Percentiles rank a stretch among this genome's conserved stretches.
Conservation (phyloP, 2,888 invertebrate genomes). For the Yponomeuta cagnagella region DNA sequence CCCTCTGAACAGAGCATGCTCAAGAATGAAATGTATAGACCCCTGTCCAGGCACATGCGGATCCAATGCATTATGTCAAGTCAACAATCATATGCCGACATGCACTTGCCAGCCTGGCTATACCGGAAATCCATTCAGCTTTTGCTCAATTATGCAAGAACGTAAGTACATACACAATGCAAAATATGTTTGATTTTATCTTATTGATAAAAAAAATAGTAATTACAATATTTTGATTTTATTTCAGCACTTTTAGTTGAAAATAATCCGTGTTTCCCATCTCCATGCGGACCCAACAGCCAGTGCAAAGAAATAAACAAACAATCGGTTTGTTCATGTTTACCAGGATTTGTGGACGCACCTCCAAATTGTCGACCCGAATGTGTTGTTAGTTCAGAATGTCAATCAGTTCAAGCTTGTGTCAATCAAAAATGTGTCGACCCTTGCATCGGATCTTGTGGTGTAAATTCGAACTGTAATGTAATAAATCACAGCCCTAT, state of each 20-base stretch:
- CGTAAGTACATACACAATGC: conserved; percentile 41
- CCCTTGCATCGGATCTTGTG: conserved; percentile 79
- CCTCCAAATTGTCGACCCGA: conserved; percentile 85
- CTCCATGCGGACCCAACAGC: conserved; percentile 86
- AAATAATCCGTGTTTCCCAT: conserved; percentile 58
- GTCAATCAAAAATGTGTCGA: conserved; percentile 82
- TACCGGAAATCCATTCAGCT: conserved; percentile 81
- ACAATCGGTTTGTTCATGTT: conserved; percentile 83
- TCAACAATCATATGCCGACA: conserved; percentile 83
- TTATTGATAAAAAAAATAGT: background rate
- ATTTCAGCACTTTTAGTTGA: conserved; percentile 49
- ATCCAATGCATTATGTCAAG: conserved; percentile 81
- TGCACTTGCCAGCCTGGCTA: conserved; percentile 81
- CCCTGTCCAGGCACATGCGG: conserved; percentile 90
- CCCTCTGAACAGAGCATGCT: conserved; percentile 81
- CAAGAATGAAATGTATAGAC: conserved; percentile 83
- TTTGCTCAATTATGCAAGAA: conserved; percentile 70
- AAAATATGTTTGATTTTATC: background rate
- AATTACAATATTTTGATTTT: too few relatives aligned
- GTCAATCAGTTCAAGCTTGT: conserved; percentile 79
- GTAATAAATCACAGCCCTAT: conserved; percentile 83
- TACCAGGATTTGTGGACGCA: conserved; percentile 77
- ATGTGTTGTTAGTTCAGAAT: conserved; percentile 82
- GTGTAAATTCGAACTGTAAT: conserved; percentile 77
- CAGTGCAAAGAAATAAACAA: conserved; percentile 83